Percentiles rank a stretch among this genome's conserved stretches.
These are phyloP conservation scores for Corythornis madagascariensis DNA, from an alignment of 2,113 vertebrate genomes.

Conservation along the genomic window DNA sequence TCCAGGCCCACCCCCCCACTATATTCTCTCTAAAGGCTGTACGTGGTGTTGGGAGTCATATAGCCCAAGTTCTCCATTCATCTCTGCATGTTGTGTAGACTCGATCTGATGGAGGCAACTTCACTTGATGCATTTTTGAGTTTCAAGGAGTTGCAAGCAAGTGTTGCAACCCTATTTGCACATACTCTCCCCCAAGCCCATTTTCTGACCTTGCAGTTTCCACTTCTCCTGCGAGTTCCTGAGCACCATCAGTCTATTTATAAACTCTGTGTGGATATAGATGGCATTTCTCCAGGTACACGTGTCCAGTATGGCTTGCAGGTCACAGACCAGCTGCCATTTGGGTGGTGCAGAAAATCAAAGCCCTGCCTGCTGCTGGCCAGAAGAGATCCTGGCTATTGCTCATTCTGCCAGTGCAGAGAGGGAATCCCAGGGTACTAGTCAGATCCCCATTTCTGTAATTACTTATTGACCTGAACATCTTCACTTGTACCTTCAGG, in stretches of 20 bases:
- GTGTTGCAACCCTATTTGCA: fast-evolving
- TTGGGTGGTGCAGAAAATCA: not conserved
- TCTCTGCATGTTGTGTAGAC: not conserved
- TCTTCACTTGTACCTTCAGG: constrained; percentile 15
- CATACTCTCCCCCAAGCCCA: not conserved
- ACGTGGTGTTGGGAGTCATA: not conserved
- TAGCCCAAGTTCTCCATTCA: not conserved
- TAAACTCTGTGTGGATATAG: not conserved
- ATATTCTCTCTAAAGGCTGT: not conserved
- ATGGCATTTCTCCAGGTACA: constrained; percentile 18
- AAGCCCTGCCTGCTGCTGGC: not conserved
- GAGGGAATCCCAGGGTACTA: constrained; percentile 4
- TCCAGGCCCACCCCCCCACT: constrained; percentile 5
- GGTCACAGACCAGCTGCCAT: not conserved
- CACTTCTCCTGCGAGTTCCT: not conserved
- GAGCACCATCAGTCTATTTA: not conserved
- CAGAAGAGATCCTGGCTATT: not conserved
- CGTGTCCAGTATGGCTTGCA: not conserved
- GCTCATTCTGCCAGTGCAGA: not conserved
- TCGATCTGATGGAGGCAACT: not conserved
- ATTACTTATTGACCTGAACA: constrained; percentile 56
- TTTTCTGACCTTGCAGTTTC: not conserved
- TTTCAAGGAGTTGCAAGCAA: not conserved
- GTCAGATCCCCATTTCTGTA: constrained; percentile 15
- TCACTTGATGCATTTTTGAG: not conserved